A percentile compares a stretch with the other conserved stretches of the same genome.
Evolutionary conservation across 1,140 invertebrate species (phyloP).

Genomic region (Dendroctonus valens): DNA sequence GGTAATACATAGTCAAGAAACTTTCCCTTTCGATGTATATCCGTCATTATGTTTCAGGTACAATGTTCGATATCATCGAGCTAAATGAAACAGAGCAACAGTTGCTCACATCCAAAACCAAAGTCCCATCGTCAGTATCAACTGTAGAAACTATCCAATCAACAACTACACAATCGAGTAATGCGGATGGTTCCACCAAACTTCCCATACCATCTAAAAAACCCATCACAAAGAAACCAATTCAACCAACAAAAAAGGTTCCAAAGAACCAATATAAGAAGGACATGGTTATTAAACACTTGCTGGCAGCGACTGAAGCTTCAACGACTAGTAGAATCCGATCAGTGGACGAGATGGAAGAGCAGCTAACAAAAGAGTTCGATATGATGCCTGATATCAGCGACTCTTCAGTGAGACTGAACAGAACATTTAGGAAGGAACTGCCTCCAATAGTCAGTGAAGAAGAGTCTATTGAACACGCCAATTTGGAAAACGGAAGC

Average conservation of each 20-base stretch:
- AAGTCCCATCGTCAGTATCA: constrained; percentile 4
- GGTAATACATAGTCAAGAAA: constrained; percentile 29
- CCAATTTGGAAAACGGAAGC: constrained; percentile 9
- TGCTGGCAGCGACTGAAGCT: background rate
- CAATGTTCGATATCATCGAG: constrained; percentile 49
- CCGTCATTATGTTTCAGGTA: constrained; percentile 36
- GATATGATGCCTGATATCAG: constrained; percentile 44
- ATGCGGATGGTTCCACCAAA: background rate
- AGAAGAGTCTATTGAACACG: constrained; percentile 17
- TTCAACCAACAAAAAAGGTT: constrained; percentile 10
- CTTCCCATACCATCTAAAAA: background rate
- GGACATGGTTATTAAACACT: background rate
- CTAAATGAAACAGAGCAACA: constrained; percentile 45
- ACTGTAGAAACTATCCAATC: constrained; percentile 4
- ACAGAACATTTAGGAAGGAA: constrained; percentile 47
- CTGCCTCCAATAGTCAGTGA: constrained; percentile 35
- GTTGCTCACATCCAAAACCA: constrained; percentile 16
- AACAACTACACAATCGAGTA: constrained; percentile 20
- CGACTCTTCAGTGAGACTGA: constrained; percentile 41
- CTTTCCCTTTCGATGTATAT: background rate
- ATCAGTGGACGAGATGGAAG: constrained; percentile 26
- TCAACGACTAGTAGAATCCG: constrained; percentile 26
- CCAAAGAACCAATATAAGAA: background rate
- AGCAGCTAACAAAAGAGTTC: constrained; percentile 40
- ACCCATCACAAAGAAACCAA: constrained; percentile 17